Evolutionary conservation across 2,888 invertebrate species (phyloP).

Genomic region (Rotaria socialis): DNA sequence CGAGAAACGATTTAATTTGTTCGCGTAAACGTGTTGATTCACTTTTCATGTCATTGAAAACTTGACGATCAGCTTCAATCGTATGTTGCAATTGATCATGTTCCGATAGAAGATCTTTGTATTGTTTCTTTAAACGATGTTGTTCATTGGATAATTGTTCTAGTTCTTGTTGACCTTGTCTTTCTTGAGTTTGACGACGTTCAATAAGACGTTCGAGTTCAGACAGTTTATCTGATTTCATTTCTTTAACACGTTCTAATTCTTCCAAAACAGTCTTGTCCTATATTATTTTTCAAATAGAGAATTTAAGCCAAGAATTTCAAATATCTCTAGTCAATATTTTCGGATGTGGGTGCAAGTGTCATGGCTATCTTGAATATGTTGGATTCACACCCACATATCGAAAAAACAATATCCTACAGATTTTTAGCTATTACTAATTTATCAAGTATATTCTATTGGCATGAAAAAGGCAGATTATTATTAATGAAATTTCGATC

Average conservation of each 20-base stretch:
- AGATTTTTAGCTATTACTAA: no score
- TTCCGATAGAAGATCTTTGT: background rate
- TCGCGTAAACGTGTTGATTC: background rate
- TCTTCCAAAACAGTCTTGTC: constrained; percentile 21
- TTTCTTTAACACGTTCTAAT: constrained; percentile 22
- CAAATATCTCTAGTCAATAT: no score
- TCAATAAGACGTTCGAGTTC: background rate
- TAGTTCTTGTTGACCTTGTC: background rate
- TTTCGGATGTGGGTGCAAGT: no score
- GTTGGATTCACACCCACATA: no score
- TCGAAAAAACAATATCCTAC: no score
- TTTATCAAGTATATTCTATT: no score
- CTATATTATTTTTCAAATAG: background rate
- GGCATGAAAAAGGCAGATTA: no score
- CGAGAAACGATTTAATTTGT: constrained; percentile 18
- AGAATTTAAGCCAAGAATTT: background rate
- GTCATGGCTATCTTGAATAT: no score
- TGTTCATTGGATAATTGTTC: background rate
- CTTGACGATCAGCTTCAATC: constrained; percentile 14
- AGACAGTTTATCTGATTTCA: constrained; percentile 2
- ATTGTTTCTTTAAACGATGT: constrained; percentile 16
- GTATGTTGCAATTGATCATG: constrained; percentile 7
- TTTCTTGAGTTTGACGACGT: background rate
- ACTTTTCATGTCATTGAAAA: background rate
- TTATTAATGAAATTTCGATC: no score